These are phyloP conservation scores for Verasper variegatus DNA, from an alignment of 2,113 vertebrate species.

Conservation along the genomic window DNA sequence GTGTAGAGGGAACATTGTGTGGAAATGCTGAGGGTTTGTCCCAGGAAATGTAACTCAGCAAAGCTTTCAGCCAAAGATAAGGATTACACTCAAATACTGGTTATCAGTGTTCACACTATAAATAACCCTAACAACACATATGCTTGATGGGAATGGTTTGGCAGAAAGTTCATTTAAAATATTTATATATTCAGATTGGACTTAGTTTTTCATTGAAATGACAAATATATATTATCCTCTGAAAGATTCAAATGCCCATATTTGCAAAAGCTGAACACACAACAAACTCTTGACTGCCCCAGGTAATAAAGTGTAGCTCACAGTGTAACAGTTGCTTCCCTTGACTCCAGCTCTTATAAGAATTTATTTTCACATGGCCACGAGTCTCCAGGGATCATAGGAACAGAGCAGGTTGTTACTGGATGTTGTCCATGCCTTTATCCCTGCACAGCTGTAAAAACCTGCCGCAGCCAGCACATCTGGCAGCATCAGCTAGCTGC, in stretches of 20 bases:
- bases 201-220: too few species aligned
- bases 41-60: not conserved
- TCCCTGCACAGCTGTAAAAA: conserved; percentile 67
- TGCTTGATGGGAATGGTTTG: too few species aligned
- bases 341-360: not conserved
- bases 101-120: too few species aligned
- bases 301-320: not conserved
- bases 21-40: not conserved
- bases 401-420: conserved; percentile 60
- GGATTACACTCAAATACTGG: not conserved
- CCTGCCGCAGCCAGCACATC: conserved; percentile 52
- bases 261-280: not conserved
- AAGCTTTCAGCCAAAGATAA: not conserved
- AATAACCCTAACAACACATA: too few species aligned
- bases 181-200: too few species aligned
- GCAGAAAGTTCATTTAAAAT: too few species aligned
- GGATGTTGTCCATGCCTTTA: conserved; percentile 46
- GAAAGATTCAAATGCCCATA: not conserved
- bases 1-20: not conserved
- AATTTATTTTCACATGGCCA: conserved; percentile 17
- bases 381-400: conserved; percentile 4
- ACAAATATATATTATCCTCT: too few species aligned
- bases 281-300: conserved; percentile 14
- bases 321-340: conserved; percentile 14
- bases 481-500: conserved; percentile 32